Evolutionary conservation across 2,797 vertebrate genomes (phyloP).

Genomic region (Periophthalmus magnuspinnatus): DNA sequence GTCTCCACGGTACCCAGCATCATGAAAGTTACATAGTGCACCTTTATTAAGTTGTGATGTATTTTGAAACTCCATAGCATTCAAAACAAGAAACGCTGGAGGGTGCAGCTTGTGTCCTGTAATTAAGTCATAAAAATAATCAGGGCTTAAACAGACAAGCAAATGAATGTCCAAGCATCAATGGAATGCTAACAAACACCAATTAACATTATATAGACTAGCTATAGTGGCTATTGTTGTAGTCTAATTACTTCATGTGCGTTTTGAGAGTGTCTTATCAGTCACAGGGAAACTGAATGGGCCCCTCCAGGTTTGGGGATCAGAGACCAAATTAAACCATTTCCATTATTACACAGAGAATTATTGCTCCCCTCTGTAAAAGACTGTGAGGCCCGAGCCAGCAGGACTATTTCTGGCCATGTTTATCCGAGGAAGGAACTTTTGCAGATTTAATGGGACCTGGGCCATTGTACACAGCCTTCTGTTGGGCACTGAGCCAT

Average conservation of each 20-base stretch:
- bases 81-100: neutral
- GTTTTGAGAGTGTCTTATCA: slow-evolving; percentile 75
- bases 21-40: no score
- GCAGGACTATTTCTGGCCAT: slow-evolving; percentile 95
- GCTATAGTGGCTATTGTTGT: slow-evolving; percentile 79
- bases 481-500: slow-evolving; percentile 92
- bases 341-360: slow-evolving; percentile 87
- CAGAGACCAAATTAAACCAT: slow-evolving; percentile 88
- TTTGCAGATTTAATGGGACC: slow-evolving; percentile 96
- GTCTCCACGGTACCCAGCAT: no score
- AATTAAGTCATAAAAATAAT: slow-evolving; percentile 14
- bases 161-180: slow-evolving; percentile 37
- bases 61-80: neutral
- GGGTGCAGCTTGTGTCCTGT: no score
- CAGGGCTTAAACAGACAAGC: slow-evolving; percentile 38
- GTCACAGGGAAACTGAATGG: slow-evolving; percentile 64
- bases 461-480: slow-evolving; percentile 95
- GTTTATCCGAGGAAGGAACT: slow-evolving; percentile 97
- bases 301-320: slow-evolving; percentile 83
- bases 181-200: slow-evolving; percentile 45
- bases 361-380: slow-evolving; percentile 87
- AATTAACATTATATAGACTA: slow-evolving; percentile 32
- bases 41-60: neutral
- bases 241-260: slow-evolving; percentile 60
- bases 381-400: slow-evolving; percentile 79